Evolutionary conservation across 2,797 vertebrate genomes (phyloP), one percentile per base, ranked within the genome.

Genomic region (Sebastolobus altivelis): DNA sequence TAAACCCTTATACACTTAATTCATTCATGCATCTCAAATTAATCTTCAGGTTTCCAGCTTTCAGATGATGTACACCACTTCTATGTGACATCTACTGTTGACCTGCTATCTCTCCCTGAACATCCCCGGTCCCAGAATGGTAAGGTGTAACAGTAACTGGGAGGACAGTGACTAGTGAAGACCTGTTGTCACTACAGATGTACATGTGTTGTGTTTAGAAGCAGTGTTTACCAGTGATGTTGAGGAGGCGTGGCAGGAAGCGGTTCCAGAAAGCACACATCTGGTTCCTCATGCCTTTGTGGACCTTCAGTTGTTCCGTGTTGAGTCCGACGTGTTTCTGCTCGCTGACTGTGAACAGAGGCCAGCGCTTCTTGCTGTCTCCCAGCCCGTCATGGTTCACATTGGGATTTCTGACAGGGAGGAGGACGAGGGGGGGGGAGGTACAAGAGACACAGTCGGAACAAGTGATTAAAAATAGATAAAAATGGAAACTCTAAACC

Each of bases 231-330:
- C 97, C 97, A 25, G 97, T 98, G 83, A 97, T 97, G 79, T 97
- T 98, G 89, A 98, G 97, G 55, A 98, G 92, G 69, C 97, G 97
- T 74, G 97, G 97, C 22, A 98, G 93, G 89, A 98, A 99, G 40
- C 95, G 96, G 87, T 97, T 98, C 97, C 97, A 99, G 93, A 99
- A 97, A 58, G 97, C 97, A 75, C 97, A 99, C 87, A 96, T 93
- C 93, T 99, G 97, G 85, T 95, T 95, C 88, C 95, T 93, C 69
- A 98, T 93, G 35, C 97, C 97, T 73, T 94, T 95, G 80, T 96
- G 94, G 74, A 96, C 93, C 85, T 96, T 96, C 75, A 97, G 40
- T 0, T 95, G 94, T 63, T 95, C 95, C 7, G 95, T 95, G 82
- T 97, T 97, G 66, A 98, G 95, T 58, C 92, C 93, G 10, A 97